phyloP scores from a whole-genome alignment of 2,113 vertebrate genomes.

The Pelmatolapia mariae region DNA sequence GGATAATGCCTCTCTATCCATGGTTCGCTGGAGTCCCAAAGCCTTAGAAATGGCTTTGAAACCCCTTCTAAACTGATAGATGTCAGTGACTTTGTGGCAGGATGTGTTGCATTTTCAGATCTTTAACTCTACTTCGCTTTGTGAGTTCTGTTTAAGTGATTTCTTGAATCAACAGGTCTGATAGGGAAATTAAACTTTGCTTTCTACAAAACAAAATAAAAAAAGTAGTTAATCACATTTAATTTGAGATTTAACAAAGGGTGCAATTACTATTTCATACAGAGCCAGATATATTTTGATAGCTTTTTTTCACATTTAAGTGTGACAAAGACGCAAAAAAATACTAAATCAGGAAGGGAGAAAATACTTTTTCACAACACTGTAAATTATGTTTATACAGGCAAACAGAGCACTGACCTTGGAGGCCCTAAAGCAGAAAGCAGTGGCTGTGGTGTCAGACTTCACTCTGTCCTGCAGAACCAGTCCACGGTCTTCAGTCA shows the following conservation, averaged over 20 bases:
- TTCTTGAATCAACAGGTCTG: not conserved
- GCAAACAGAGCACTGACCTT: constrained; percentile 74
- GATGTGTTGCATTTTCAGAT: not conserved
- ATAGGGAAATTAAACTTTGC: not conserved
- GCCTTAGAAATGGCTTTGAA: not conserved
- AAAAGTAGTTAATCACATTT: not conserved
- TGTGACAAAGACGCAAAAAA: not conserved
- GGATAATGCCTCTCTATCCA: not conserved
- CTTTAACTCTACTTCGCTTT: not conserved
- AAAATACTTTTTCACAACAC: not conserved
- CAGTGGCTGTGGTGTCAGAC: constrained; percentile 82
- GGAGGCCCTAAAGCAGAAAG: constrained; percentile 88
- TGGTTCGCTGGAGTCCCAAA: not conserved
- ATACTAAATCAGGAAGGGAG: not conserved
- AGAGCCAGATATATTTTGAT: not conserved
- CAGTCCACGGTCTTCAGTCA: constrained; percentile 86
- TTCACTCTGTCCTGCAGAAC: constrained; percentile 81
- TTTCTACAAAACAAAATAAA: not conserved
- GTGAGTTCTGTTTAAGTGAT: not conserved
- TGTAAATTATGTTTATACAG: not conserved
- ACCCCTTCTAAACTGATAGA: not conserved
- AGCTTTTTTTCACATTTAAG: not conserved
- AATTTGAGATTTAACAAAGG: not conserved
- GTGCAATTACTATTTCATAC: not conserved
- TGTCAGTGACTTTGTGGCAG: not conserved